Percentiles rank a stretch among this genome's conserved stretches.
phyloP scores from a whole-genome alignment of 2,888 invertebrate genomes.

The Tethea ocularis region DNA sequence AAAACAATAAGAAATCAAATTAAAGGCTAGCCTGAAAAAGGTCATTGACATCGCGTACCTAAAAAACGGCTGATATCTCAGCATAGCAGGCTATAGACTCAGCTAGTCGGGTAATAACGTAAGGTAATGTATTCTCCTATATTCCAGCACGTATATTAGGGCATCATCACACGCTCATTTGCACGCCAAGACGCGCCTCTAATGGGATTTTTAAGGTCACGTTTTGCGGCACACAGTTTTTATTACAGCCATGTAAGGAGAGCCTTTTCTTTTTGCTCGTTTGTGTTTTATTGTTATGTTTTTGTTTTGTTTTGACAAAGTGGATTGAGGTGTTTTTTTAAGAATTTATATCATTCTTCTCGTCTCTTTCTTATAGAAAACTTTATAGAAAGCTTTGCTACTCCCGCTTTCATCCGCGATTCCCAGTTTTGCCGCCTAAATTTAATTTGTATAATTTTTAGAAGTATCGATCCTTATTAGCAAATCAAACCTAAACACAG shows the following conservation, averaged over 20 bases:
- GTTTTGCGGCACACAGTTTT: background rate
- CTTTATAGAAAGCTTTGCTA: background rate
- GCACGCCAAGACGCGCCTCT: background rate
- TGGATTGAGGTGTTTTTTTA: background rate
- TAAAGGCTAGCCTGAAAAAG: background rate
- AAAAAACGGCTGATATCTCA: background rate
- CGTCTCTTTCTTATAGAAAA: background rate
- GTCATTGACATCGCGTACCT: background rate
- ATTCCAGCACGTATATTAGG: background rate
- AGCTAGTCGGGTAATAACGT: background rate
- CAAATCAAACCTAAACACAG: too few species aligned
- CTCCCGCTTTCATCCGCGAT: too few species aligned
- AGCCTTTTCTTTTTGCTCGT: background rate
- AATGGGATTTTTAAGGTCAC: slow-evolving; percentile 6
- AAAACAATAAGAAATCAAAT: background rate
- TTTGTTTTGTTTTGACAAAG: background rate
- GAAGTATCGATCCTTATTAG: too few species aligned
- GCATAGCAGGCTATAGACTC: background rate
- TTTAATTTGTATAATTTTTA: too few species aligned
- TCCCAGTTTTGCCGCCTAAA: too few species aligned
- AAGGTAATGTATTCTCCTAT: slow-evolving; percentile 4
- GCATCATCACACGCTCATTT: slow-evolving; percentile 8
- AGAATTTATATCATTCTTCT: background rate
- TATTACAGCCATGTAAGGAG: background rate
- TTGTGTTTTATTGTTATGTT: background rate